Evolutionary conservation across 2,113 vertebrate genomes (phyloP), one percentile per base, ranked within the genome.

Genomic region (Actinemys pallida): DNA sequence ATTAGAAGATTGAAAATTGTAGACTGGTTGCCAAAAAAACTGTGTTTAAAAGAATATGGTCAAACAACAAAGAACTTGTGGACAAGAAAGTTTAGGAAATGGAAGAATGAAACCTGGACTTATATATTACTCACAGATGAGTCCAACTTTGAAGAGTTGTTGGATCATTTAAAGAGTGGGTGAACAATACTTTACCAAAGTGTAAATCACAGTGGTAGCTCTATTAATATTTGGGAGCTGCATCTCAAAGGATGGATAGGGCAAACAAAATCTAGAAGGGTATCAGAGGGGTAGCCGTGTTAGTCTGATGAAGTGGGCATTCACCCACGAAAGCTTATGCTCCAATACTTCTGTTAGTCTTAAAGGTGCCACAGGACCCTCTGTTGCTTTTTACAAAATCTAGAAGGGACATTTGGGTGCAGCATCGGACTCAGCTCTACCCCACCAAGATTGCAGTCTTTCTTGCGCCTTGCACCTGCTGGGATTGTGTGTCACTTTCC

Each of bases 141-240:
- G 92, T 93, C 69, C 83, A 80, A 84, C 84, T 52, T 95, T 84
- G 93, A 96, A 95, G 89, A 89, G 89, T 62, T 83, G 80, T 95
- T 87, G 93, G 92, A 86, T 78, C 52, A 17, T 62, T 84, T 88
- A 93, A 86, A 83, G 90, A 49, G n/a, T 83, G 45, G 45, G 69
- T 93, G 47, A 87, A n/a, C 27, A 17, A 72, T 89, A 69, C n/a
- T 89, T 92, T 95, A 45, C 56, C 56, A 57, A 85, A 92, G 13
- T 25, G 27, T 53, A 94, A 47, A 39, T 90, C 59, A 62, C 83
- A 25, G 86, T 82, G 35, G 69, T 69, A 90, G 8, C 39, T 90
- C 83, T 90, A 69, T 76, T 96, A 83, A 84, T 92, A 84, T 86
- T 93, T 94, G 78, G 76, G 91, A 83, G 50, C 52, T 93, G 52